Percentiles rank a stretch among this genome's conserved stretches.
Evolutionary conservation across 2,888 invertebrate species (phyloP).

Genomic region (Tholera decimalis): DNA sequence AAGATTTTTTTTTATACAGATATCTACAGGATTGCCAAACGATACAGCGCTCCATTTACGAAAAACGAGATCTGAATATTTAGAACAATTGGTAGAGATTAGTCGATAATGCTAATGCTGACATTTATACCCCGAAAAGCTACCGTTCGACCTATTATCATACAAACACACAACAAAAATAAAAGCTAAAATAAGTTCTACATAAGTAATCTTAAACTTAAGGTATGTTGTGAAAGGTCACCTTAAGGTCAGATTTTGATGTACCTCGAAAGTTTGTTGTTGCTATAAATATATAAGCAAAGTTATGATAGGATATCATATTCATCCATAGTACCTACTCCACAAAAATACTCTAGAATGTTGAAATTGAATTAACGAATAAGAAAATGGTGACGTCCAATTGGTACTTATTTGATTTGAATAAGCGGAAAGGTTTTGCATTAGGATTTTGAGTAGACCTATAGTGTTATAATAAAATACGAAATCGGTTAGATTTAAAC

Average conservation of each 20-base stretch:
- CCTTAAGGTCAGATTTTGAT: slow-evolving; percentile 2
- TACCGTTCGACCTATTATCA: slow-evolving; percentile 3
- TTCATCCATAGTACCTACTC: background rate
- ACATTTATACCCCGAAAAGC: slow-evolving; percentile 13
- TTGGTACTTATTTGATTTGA: background rate
- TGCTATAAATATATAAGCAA: background rate
- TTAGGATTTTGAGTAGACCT: background rate
- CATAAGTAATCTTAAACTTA: slow-evolving; percentile 19
- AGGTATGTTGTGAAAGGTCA: slow-evolving; percentile 27
- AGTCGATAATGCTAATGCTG: slow-evolving; percentile 23
- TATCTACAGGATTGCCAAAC: slow-evolving; percentile 19
- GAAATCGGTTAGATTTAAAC: background rate
- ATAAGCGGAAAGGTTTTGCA: background rate
- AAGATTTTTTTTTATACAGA: slow-evolving; percentile 9
- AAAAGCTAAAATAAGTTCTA: slow-evolving; percentile 15
- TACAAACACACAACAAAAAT: slow-evolving; percentile 24
- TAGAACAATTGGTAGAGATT: slow-evolving; percentile 5
- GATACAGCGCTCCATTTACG: slow-evolving; percentile 12
- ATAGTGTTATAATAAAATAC: background rate
- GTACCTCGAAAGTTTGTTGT: slow-evolving; percentile 6
- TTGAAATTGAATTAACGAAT: background rate
- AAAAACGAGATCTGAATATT: slow-evolving; percentile 10
- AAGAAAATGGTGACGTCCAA: background rate
- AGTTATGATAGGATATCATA: slow-evolving; percentile 9
- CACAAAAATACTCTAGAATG: background rate